Base-by-base conservation (phyloP, 2,888 invertebrate species). In the Phragmatobia fuliginosa region DNA sequence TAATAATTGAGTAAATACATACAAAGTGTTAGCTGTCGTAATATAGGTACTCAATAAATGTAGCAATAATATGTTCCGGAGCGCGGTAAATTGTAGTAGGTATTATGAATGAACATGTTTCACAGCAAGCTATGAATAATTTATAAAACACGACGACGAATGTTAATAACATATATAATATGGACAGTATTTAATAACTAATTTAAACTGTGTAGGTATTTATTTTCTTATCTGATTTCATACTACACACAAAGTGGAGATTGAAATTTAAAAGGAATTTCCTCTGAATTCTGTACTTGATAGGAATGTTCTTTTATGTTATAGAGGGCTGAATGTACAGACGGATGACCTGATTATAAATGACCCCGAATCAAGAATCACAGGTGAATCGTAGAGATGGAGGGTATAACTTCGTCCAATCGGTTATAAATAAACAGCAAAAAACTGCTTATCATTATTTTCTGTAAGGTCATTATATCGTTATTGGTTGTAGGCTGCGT, bases 51-150 rank as follows among this genome's bases (percentile, higher is more conserved):
- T 56, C 16, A 28, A 56, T 56, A 56, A 56, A 56, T 56, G 56
- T 28, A 56, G 25, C 56, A 56, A 56, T 56, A 56, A 28, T 28
- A 28, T 56, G 25, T 16, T 28, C 16, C 14, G 16, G 1, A 28
- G 14, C 16, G 56, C 16, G 16, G 56, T 56, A 4, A 28, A 28
- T 56, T 25, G 6, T 8, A 28, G 5, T n/a, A n/a, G n/a, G n/a
- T 3, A 73, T 78, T 73, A 68, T 66, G 75, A 71, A 73, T 64
- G 32, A 28, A 62, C 38, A 38, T 56, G 28, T 28, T 28, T 28
- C 56, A 28, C 25, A 28, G 5, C 28, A 28, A 28, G 56, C 56
- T 6, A 56, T 56, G 56, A 56, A 56, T 56, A 56, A 56, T 56
- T 52, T 56, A 56, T 56, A 16, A 56, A 56, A 56, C 28, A 28